Evolutionary conservation across 2,888 invertebrate species (phyloP).

Genomic region (Cerastis leucographa): DNA sequence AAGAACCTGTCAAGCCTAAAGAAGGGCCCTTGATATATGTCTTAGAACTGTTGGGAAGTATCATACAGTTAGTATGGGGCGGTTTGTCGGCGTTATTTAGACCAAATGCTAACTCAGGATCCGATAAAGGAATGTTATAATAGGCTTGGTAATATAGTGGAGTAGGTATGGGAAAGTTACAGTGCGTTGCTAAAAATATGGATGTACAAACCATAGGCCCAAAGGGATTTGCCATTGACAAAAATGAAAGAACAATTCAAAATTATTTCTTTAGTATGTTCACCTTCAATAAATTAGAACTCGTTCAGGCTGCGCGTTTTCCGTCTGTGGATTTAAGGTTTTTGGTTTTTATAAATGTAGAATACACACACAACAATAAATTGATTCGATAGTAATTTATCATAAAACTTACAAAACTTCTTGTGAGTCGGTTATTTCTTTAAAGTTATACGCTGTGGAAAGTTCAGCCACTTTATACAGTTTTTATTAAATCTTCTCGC

Average conservation of each 20-base stretch:
- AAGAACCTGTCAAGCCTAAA: constrained; percentile 66
- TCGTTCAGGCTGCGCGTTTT: not conserved
- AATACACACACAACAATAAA: not conserved
- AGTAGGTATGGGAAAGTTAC: not conserved
- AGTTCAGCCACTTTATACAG: not conserved
- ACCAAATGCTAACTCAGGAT: constrained; percentile 49
- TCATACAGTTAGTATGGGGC: constrained; percentile 81
- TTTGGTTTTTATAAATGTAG: not conserved
- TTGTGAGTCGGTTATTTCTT: not conserved
- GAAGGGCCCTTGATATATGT: constrained; percentile 77
- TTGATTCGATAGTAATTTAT: not conserved
- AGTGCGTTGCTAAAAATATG: not conserved
- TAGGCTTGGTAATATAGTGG: not conserved
- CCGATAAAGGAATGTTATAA: not conserved
- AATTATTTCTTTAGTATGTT: not conserved
- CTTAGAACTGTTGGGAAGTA: constrained; percentile 81
- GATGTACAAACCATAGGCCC: not conserved
- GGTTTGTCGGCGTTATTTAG: constrained; percentile 77
- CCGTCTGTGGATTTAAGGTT: not conserved
- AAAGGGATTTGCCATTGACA: not conserved
- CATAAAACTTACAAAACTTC: not conserved
- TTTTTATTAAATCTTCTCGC: not conserved
- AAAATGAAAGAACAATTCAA: not conserved
- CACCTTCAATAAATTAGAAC: not conserved
- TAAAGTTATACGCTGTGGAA: not conserved